Evolutionary conservation across 2,113 vertebrate genomes (phyloP), one percentile per base, ranked within the genome.

Genomic region (Crocuta crocuta): DNA sequence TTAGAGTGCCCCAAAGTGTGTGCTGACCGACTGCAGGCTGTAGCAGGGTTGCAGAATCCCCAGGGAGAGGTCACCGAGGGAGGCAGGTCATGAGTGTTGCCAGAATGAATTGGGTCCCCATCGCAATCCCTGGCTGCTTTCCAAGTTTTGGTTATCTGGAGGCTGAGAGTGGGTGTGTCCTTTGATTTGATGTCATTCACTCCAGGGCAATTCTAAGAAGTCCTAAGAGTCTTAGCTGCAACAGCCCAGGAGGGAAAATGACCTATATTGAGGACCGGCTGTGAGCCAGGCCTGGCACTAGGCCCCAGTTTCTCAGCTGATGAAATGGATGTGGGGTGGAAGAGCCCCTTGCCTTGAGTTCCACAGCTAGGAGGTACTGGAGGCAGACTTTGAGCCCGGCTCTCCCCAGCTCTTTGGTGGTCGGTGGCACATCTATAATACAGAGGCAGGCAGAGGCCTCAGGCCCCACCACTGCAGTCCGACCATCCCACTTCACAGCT

Each of bases 151-250:
- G 35, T 48, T 95, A 85, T 94, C 85, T 45, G 19, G 63, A 87
- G 68, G 19, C 68, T 31, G 15, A 74, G n/a, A 80, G 31, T n/a
- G 23, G 53, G 45, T 28, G 70, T 88, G 19, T 81, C 48, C 86
- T 85, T 89, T 96, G 65, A 83, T 79, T 89, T 90, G 73, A 58
- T 91, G 84, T 80, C 31, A 33, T 91, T 97, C 91, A 95, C 80
- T 89, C 85, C 70, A 83, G 24, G 10, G 61, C 81, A 74, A 2
- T 91, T 78, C 50, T 21, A 95, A 76, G 55, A 89, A 81, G 45
- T 78, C 48, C 81, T 91, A 68, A 50, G 68, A 71, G 33, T 96
- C 80, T 84, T 11, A 13, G 55, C 61, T 92, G 53, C 76, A 81
- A 85, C 26, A 68, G 5, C 48, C 73, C 71, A n/a, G 9, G 73